Base-by-base conservation (phyloP, 2,797 vertebrate species). In the Darevskia nairensis region DNA sequence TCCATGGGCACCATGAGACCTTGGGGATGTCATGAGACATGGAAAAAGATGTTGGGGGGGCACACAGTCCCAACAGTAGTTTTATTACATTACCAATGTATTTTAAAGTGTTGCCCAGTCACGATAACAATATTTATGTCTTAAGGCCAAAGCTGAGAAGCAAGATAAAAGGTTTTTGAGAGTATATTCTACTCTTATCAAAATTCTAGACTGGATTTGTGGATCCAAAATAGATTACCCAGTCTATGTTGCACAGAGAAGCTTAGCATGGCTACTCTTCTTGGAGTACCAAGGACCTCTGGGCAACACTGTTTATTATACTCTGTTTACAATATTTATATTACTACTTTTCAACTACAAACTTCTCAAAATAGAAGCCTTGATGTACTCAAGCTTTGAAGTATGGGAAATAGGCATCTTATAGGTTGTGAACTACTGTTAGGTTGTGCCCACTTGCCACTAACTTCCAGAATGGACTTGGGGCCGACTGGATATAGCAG, bases 31-130 rank as follows among this genome's bases (percentile, higher is more conserved):
- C 32, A 1, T 0, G 0, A 69, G 39, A 77, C 19, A 44, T n/a
- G 61, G 82, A 91, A 72, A 50, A 66, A 46, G 6, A 41, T 29
- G 27, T 35, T 82, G 15, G 29, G 61, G 17, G 68, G 25, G 4
- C 50, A 74, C 66, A 86, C 35, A 25, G 25, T 0, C 0, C 23
- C 79, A 87, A 0, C 0, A 74, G 88, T 69, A 80, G 25, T 1
- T 3, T 0, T 0, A 2, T 44, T 50, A 8, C 17, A 66, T 39
- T 27, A 27, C 69, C 39, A 64, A 2, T 78, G n/a, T 69, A 55
- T 35, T 68, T n/a, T 27, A 69, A 71, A 59, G 25, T 0, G 0
- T 25, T 74, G 19, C 8, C 50, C 55, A 23, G 78, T 84, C 39
- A 32, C 19, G 0, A 1, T 25, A 59, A 75, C 82, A n/a, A 74